Base-by-base conservation (phyloP, 2,888 invertebrate species). In the Limnephilus auricula region DNA sequence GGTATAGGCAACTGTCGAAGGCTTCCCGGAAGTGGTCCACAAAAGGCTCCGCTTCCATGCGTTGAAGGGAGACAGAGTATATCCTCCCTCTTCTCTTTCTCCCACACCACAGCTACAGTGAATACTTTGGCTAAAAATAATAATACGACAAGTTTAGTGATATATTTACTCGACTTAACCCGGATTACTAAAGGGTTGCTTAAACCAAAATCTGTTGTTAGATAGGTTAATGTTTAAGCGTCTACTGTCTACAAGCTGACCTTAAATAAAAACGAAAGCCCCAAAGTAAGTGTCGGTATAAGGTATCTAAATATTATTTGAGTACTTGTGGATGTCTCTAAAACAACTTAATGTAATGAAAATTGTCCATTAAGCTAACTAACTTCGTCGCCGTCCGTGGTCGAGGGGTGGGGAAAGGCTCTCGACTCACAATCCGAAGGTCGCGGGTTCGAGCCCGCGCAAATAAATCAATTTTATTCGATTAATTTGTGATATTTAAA, bases 1-100 rank as follows among this genome's bases (percentile, higher is more conserved):
- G 31, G 85, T 40, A 25, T 45, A n/a, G 45, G 40, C 30, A 30
- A 85, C 45, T 85, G 85, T 45, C 85, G 85, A 85, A 85, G 30
- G 37, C 85, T 85, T 85, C 40, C 85, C 40, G 45, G 85, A 85
- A 45, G 85, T 85, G 85, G 85, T 85, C 85, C 45, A 45, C n/a
- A 30, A 85, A 45, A 85, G 45, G n/a, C 85, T 30, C 25, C 3
- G 85, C 15, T 85, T 40, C 85, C 45, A 40, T 85, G 45, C 85
- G 45, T 25, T 45, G n/a, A 18, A 85, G 85, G 15, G 45, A 85
- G 85, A 30, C 13, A n/a, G 45, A 12, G 40, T 4, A 34, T 9
- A 37, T 2, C 18, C 25, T 3, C 4, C 4, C 85, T 15, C 40
- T 30, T 85, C 45, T 85, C 45, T 85, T 30, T n/a, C 25, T 65